Base-by-base conservation (phyloP, 2,797 vertebrate species). In the Rousettus madagascariensis region DNA sequence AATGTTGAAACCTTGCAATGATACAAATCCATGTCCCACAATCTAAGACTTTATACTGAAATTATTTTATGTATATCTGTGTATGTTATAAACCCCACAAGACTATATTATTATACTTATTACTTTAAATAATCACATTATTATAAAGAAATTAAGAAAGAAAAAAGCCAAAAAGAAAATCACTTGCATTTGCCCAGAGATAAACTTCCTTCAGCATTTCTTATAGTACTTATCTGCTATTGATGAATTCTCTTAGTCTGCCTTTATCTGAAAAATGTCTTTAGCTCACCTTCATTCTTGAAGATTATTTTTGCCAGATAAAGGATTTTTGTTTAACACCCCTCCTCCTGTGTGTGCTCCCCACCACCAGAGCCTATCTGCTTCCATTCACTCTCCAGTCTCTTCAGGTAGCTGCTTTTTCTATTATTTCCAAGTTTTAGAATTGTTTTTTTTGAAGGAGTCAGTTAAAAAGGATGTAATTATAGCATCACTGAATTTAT, bases 131-230 rank as follows among this genome's bases (percentile, higher is more conserved):
- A 95, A 30, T 86, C 51, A 68, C 55, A 82, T 86, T 61, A 57
- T 66, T 61, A 83, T 43, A 86, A 86, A 75, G 51, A 66, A 74
- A 92, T 51, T 59, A 63, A 53, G 4, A 71, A 13, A 49, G 65
- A 95, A 83, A 83, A 88, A 83, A 26, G 26, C 22, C 49, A 69
- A 92, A 88, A 82, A 26, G 17, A 63, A 86, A 89, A 38, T 55
- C 30, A 91, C 49, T 82, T 36, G n/a, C 61, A 87, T 55, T 91
- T 57, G 65, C 43, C 55, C 38, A 91, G 61, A 86, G 43, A 68
- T 79, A 49, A 77, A 66, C 57, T 46, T 88, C 65, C 49, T 94
- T 85, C 51, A 80, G 72, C 57, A 89, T 92, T 94, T 92, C 65
- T 85, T 92, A 22, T 12, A 89, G 65, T 83, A 51, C 53, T 69